Percentiles rank a stretch among this genome's conserved stretches.
Evolutionary conservation across 2,113 vertebrate species (phyloP).

Genomic region (Neodon shergylaensis): DNA sequence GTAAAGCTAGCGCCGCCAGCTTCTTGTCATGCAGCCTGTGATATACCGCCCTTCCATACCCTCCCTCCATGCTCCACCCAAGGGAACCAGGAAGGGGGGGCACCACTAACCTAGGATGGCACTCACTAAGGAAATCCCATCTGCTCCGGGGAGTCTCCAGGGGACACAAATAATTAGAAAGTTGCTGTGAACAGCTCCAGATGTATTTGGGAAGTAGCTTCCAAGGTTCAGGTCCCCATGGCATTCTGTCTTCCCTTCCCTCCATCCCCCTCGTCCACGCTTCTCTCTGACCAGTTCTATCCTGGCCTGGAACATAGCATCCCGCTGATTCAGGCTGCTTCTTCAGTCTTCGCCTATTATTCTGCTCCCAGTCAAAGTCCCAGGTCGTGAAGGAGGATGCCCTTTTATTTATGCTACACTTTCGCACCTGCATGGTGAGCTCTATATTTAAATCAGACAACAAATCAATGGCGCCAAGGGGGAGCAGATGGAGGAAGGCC

Average conservation of each 20-base stretch:
- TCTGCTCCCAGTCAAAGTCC: constrained; percentile 72
- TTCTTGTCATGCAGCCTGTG: background rate
- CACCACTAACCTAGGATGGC: background rate
- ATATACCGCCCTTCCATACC: background rate
- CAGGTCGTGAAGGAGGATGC: constrained; percentile 61
- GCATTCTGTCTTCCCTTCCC: background rate
- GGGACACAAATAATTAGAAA: background rate
- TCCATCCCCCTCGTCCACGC: constrained; percentile 21
- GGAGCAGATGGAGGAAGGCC: background rate
- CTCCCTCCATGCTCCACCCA: background rate
- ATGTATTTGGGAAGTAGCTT: background rate
- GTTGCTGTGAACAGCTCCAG: background rate
- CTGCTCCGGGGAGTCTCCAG: background rate
- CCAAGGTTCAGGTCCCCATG: background rate
- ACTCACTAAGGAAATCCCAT: background rate
- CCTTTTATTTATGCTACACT: constrained; percentile 84
- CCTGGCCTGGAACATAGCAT: constrained; percentile 76
- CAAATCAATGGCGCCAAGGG: constrained; percentile 74
- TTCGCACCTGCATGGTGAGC: constrained; percentile 76
- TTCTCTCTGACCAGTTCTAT: constrained; percentile 72
- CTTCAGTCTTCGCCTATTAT: constrained; percentile 82
- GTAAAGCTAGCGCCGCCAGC: background rate
- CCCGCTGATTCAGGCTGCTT: constrained; percentile 64
- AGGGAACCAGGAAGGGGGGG: background rate
- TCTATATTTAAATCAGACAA: constrained; percentile 80